A percentile compares a stretch with the other conserved stretches of the same genome.
These are phyloP conservation scores for Enteromius afrohamiltoni DNA, from an alignment of 2,797 vertebrate species.

Conservation along the genomic window DNA sequence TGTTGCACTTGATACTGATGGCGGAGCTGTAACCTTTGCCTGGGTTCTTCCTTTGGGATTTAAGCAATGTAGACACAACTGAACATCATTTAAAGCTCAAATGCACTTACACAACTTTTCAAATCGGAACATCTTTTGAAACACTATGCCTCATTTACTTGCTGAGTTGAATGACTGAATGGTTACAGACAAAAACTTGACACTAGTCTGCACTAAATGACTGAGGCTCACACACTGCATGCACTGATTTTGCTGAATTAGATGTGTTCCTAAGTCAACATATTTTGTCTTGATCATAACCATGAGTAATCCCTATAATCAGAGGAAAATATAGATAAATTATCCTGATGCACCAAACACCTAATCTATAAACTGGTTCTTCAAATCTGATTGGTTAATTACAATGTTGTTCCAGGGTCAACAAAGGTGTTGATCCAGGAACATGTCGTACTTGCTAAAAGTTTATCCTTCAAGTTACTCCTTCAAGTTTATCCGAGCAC, in stretches of 20 bases:
- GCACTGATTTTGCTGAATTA: no score
- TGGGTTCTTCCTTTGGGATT: slow-evolving; percentile 8
- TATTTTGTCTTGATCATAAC: no score
- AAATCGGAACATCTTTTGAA: neutral
- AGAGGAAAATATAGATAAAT: no score
- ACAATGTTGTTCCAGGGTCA: no score
- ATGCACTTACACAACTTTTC: slow-evolving; percentile 1
- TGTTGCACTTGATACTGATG: slow-evolving; percentile 50
- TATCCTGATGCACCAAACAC: no score
- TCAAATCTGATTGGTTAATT: no score
- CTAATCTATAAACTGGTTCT: no score
- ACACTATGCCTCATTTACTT: no score
- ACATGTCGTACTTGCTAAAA: no score
- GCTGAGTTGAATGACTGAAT: neutral
- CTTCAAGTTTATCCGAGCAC: neutral
- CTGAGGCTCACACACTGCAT: neutral
- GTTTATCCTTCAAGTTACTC: neutral
- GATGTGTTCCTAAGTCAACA: no score
- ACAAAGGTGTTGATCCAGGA: no score
- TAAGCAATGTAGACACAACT: slow-evolving; percentile 20
- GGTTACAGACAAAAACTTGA: neutral
- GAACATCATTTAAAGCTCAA: slow-evolving; percentile 1
- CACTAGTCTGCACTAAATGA: neutral
- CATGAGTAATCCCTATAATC: no score
- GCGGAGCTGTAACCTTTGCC: slow-evolving; percentile 41